A percentile compares a stretch with the other conserved stretches of the same genome.
phyloP scores from a whole-genome alignment of 2,888 invertebrate genomes.

The Polyploca ridens region DNA sequence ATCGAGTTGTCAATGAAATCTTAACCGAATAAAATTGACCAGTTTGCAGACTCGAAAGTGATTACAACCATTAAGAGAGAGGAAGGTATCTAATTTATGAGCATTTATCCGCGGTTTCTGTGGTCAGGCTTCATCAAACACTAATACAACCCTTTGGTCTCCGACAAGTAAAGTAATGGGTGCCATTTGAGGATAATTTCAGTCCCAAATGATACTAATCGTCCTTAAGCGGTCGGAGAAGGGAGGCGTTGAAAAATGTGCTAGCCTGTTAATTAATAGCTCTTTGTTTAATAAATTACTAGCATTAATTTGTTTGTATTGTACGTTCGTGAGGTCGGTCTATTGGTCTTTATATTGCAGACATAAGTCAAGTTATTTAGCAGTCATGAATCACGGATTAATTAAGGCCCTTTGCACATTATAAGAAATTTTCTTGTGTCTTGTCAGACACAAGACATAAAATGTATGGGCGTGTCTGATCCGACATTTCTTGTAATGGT shows the following conservation, averaged over 20 bases:
- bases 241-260: constrained; percentile 18
- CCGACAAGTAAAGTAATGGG: constrained; percentile 26
- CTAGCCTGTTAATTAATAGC: constrained; percentile 22
- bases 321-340: not conserved
- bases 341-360: constrained; percentile 2
- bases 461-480: too few relatives aligned
- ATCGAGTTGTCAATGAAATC: not conserved
- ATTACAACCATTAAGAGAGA: constrained; percentile 22
- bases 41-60: constrained; percentile 14
- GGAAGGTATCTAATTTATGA: constrained; percentile 26
- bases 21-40: not conserved
- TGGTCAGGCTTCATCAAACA: constrained; percentile 28
- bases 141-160: constrained; percentile 23
- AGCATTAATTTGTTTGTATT: constrained; percentile 1
- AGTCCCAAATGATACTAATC: not conserved
- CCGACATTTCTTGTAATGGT: too few relatives aligned
- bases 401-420: not conserved
- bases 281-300: constrained; percentile 20
- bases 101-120: constrained; percentile 14
- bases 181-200: constrained; percentile 28
- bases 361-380: not conserved
- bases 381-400: not conserved
- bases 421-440: too few relatives aligned
- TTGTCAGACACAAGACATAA: too few relatives aligned
- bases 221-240: constrained; percentile 10